Conservation (phyloP, 2,797 vertebrate species). For the Lacerta agilis region DNA sequence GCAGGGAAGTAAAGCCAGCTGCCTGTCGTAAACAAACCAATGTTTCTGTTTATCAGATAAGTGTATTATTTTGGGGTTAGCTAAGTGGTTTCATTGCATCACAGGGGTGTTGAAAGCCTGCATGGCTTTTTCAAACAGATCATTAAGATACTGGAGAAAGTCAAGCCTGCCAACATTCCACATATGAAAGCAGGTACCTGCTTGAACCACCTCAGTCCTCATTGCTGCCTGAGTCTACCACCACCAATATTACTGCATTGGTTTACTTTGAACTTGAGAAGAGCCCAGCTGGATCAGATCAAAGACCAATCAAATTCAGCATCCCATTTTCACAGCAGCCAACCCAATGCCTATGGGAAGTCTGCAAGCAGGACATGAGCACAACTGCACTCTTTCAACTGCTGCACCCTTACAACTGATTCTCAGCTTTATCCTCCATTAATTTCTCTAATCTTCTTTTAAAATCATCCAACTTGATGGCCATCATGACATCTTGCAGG, state of each 20-base stretch:
- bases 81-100: not conserved
- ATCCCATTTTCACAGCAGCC: too few relatives aligned
- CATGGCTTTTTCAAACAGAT: not conserved
- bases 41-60: conserved; percentile 4
- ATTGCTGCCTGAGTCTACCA: not conserved
- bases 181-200: not conserved
- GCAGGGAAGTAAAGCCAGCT: not conserved
- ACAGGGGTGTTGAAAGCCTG: not conserved
- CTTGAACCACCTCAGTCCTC: not conserved
- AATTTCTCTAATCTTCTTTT: too few relatives aligned
- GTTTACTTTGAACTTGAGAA: not conserved
- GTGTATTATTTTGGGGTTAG: conserved; percentile 14
- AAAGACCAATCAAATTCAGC: too few relatives aligned
- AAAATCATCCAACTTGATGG: too few relatives aligned
- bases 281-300: too few relatives aligned
- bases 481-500: too few relatives aligned
- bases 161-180: not conserved
- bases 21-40: conserved; percentile 47
- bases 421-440: too few relatives aligned
- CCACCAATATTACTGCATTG: not conserved
- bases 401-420: too few relatives aligned
- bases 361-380: too few relatives aligned
- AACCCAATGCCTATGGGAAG: too few relatives aligned
- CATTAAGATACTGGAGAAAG: not conserved
- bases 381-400: too few relatives aligned